These are phyloP conservation scores for Caenorhabditis uteleia DNA, from an alignment of 2,888 invertebrate species.

Conservation along the genomic window DNA sequence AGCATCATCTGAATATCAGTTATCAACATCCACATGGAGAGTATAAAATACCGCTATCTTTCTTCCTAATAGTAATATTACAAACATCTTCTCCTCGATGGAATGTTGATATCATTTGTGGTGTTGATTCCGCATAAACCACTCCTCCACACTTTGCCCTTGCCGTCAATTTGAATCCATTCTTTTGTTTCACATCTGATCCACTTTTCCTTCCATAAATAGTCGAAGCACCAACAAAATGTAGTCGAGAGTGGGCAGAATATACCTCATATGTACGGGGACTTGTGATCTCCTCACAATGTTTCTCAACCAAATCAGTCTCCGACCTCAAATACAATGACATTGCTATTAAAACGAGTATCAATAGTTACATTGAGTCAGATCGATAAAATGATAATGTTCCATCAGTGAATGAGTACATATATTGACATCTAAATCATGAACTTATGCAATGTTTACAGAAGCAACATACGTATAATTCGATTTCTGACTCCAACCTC, in stretches of 20 bases:
- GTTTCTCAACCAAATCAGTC: constrained; percentile 2
- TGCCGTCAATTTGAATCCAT: constrained; percentile 57
- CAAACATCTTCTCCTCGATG: constrained; percentile 29
- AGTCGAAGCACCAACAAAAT: constrained; percentile 54
- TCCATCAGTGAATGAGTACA: constrained; percentile 16
- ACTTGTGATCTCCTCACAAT: constrained; percentile 29
- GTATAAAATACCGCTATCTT: background rate
- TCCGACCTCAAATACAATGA: too few relatives aligned
- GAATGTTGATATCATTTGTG: constrained; percentile 10
- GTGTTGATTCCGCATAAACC: constrained; percentile 42
- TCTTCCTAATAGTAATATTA: constrained; percentile 22
- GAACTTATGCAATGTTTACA: background rate
- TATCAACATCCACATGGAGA: background rate
- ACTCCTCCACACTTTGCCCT: constrained; percentile 58
- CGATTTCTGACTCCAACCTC: background rate
- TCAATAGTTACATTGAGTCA: constrained; percentile 3
- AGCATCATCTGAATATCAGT: background rate
- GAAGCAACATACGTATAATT: constrained; percentile 1
- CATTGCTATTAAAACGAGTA: background rate
- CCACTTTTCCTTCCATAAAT: constrained; percentile 34
- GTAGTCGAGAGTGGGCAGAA: constrained; percentile 39
- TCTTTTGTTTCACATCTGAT: constrained; percentile 15
- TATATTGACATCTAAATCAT: constrained; percentile 8
- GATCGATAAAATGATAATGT: constrained; percentile 19
- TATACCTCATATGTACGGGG: constrained; percentile 10